Base-by-base conservation (phyloP, 1,140 invertebrate species). In the Dendrolimus kikuchii region DNA sequence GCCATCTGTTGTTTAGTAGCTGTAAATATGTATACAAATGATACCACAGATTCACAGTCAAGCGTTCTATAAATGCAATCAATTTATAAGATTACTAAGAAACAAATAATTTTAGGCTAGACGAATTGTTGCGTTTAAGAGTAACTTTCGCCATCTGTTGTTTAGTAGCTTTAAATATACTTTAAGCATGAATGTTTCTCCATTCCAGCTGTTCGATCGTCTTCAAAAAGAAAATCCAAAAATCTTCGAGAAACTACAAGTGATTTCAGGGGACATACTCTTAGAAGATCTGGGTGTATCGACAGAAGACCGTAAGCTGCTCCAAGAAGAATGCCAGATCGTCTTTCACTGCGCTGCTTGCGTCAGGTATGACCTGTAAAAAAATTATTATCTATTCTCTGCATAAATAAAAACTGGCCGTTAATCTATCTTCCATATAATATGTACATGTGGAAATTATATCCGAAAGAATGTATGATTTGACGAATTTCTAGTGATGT, bases 271-370 rank as follows among this genome's bases (percentile, higher is more conserved):
- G 7, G 97, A 99, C 83, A 92, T 99, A 2, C 89, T 94, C 10
- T 83, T 92, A 51, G 92, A 94, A 5, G 91, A 93, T 55, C 86
- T 99, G 40, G 97, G 93, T 2, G 72, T 95, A 4, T 92, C 90
- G 1, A 59, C 89, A 2, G 83, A 89, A 39, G 95, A 95, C 64
- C 86, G 89, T 58, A 61, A 83, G 40, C 68, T 76, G 53, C 62
- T 90, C 23, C 83, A 87, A 49, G 77, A 90, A 7, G 90, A 92
- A 55, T 91, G 95, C 9, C 90, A 92, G 38, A 90, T 97, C n/a
- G 88, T 98, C 0, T 96, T 97, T 83, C 96, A 98, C 71, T 95
- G 94, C 66, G 96, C 96, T n/a, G 96, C 96, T 23, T 97, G 95
- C 70, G 94, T 93, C 37, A 82, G 84, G 85, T 88, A 66, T 53